A percentile compares a stretch with the other conserved stretches of the same genome.
These are phyloP conservation scores for Pocota personata DNA, from an alignment of 2,888 invertebrate genomes.

Conservation along the genomic window DNA sequence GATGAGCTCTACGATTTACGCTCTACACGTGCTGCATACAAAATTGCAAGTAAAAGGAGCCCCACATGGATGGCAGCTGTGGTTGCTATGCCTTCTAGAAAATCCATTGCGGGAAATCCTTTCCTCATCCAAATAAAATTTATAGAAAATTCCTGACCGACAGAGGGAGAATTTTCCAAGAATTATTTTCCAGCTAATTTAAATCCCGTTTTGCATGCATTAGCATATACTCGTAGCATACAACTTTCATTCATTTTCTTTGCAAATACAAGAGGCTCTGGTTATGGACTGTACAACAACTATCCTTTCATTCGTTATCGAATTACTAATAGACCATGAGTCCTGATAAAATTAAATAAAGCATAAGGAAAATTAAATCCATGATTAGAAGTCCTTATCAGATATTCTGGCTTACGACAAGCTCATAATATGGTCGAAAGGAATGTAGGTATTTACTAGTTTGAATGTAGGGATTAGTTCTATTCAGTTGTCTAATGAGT, in stretches of 20 bases:
- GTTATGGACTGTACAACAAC: neutral
- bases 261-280: neutral
- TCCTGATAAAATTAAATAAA: neutral
- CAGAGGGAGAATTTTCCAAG: neutral
- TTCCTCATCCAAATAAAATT: constrained; percentile 15
- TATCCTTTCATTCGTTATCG: neutral
- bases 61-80: neutral
- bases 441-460: neutral
- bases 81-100: neutral
- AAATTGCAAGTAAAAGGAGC: neutral
- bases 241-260: neutral
- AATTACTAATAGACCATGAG: neutral
- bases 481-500: neutral
- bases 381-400: neutral
- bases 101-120: neutral
- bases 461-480: neutral
- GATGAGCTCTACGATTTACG: constrained; percentile 44
- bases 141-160: neutral
- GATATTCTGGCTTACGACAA: neutral
- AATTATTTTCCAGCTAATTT: constrained; percentile 24
- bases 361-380: neutral
- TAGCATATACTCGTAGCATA: neutral
- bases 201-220: constrained; percentile 38
- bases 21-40: constrained; percentile 19
- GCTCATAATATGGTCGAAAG: neutral